phyloP scores from a whole-genome alignment of 37 sponge, comb jelly and placozoan genomes.

The Geodia barretti region DNA sequence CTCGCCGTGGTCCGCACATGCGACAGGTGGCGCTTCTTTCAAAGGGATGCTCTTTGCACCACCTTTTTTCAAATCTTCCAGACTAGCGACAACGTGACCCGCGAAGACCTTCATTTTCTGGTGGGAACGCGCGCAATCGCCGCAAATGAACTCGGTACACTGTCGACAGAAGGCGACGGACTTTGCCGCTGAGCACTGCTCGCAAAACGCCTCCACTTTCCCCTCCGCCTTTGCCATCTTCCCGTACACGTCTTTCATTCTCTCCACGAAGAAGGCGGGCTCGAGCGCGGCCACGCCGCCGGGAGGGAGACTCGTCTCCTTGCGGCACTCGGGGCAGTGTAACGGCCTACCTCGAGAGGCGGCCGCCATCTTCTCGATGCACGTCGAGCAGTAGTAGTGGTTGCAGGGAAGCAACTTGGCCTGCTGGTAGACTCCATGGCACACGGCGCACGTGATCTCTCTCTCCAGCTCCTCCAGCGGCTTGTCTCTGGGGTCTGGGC shows the following conservation, averaged over 20 bases:
- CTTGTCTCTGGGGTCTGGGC: no score
- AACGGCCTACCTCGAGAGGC: constrained; percentile 15
- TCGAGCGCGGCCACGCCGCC: constrained; percentile 4
- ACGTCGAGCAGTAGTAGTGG: constrained; percentile 55
- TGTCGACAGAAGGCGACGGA: constrained; percentile 33
- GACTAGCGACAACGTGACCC: constrained; percentile 11
- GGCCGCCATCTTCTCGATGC: constrained; percentile 25
- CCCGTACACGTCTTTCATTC: constrained; percentile 25
- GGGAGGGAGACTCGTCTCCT: constrained; percentile 14
- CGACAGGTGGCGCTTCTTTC: not conserved
- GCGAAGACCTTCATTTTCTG: constrained; percentile 12
- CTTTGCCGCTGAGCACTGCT: constrained; percentile 18
- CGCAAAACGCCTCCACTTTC: constrained; percentile 20
- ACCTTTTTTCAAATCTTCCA: constrained; percentile 10
- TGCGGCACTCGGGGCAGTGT: constrained; percentile 40
- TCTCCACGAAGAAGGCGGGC: constrained; percentile 37
- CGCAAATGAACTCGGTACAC: constrained; percentile 37
- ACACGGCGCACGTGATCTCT: constrained; percentile 48
- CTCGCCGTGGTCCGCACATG: constrained; percentile 23
- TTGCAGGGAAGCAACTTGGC: constrained; percentile 44
- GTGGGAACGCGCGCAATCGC: constrained; percentile 26
- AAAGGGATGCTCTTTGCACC: constrained; percentile 18
- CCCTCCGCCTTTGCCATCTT: constrained; percentile 19
- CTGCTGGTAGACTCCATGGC: constrained; percentile 25
- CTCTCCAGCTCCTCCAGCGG: constrained; percentile 16